phyloP scores from a whole-genome alignment of 2,113 vertebrate genomes.

The Pyxicephalus adspersus region DNA sequence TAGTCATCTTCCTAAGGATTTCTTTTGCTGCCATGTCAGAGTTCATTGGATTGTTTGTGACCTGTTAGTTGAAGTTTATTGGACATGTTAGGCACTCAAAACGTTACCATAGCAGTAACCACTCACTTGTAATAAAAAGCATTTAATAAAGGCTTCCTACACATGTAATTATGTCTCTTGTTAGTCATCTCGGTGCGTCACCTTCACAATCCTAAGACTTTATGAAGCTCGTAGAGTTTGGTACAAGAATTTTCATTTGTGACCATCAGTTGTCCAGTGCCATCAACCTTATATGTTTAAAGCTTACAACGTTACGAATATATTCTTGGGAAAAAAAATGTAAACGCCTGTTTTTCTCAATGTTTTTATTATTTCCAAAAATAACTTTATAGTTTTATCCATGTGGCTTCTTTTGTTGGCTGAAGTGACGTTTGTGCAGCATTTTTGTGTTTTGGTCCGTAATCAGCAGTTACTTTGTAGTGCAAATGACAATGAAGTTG shows the following conservation, averaged over 20 bases:
- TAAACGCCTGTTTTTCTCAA: not conserved
- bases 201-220: no score
- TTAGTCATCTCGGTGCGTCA: not conserved
- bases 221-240: no score
- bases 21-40: no score
- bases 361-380: not conserved
- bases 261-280: no score
- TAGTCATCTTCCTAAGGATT: no score
- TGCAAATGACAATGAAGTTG: not conserved
- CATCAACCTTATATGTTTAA: no score
- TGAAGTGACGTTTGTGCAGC: not conserved
- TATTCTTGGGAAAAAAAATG: not conserved
- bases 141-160: no score
- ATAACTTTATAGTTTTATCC: not conserved
- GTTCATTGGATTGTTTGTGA: no score
- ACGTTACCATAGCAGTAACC: no score
- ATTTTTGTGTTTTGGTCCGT: not conserved
- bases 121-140: no score
- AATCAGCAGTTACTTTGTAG: conserved; percentile 1
- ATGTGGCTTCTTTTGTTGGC: not conserved
- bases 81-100: not conserved
- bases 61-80: no score
- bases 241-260: no score
- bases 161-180: not conserved
- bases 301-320: not conserved